Evolutionary conservation across 2,888 invertebrate species (phyloP), one percentile per base, ranked within the genome.

Genomic region (Mallateleia sp.): DNA sequence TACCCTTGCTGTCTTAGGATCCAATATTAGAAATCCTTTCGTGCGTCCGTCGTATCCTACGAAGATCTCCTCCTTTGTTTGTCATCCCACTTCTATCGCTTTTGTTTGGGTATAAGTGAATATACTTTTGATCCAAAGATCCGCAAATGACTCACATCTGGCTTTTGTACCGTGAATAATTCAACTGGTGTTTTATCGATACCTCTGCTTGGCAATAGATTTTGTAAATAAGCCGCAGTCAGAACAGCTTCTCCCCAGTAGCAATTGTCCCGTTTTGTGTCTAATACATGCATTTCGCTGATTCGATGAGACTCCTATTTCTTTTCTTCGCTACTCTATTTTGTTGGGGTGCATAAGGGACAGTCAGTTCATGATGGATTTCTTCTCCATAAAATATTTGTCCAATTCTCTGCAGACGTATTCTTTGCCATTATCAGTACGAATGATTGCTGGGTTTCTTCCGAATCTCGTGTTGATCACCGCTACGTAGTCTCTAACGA

Each of bases 401-500:
- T 79, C 60, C 45, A 85, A 32, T 9, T 79, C 74, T 5, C 32
- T 3, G 3, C 62, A 72, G 2, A 60, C 38, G 25, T 85, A 80
- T 60, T 85, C 75, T 14, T 45, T 38, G 6, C 64, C 80, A 20
- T 72, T 80, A 47, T 80, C 72, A n/a, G 80, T 28, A 1, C 80
- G 32, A 25, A 80, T 42, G 15, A 60, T 42, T 22, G 45, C 11
- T 0, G 80, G 80, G 22, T 62, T 72, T 52, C 74, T 50, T 11
- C n/a, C 28, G 28, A 86, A 82, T 58, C 87, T 54, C 8, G 82
- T 82, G 24, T 75, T 15, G 18, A 60, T 52, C 34, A 67, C 32
- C 18, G 75, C 38, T 0, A 90, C 32, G 45, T 67, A 90, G 1
- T 89, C 56, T 25, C 64, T 66, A 1, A 90, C 74, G 0, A 24